A percentile compares a stretch with the other conserved stretches of the same genome.
Evolutionary conservation across 2,888 invertebrate genomes (phyloP).

Genomic region (Antitype chi): DNA sequence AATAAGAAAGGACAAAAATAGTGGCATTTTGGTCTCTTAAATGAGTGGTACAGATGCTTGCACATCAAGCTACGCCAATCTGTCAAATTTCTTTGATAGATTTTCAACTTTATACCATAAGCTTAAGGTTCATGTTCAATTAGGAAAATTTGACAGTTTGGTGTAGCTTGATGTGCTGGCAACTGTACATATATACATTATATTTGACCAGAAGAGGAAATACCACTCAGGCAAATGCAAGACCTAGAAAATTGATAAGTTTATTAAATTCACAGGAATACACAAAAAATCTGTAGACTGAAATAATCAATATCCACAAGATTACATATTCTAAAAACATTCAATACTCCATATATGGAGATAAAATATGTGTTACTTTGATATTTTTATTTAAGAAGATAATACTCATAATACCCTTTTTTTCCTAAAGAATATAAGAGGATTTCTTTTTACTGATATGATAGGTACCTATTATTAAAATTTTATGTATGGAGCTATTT

Average conservation of each 20-base stretch:
- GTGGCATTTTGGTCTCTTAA: conserved; percentile 37
- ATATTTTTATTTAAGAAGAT: conserved; percentile 17
- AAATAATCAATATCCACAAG: conserved; percentile 27
- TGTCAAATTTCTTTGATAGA: too few relatives aligned
- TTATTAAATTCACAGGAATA: conserved; percentile 22
- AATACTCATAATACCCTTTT: conserved; percentile 15
- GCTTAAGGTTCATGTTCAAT: too few relatives aligned
- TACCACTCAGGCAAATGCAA: conserved; percentile 32
- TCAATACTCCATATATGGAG: conserved; percentile 5
- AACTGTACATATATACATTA: too few relatives aligned
- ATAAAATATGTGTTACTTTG: neutral
- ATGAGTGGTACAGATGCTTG: conserved; percentile 6
- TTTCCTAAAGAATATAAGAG: conserved; percentile 17
- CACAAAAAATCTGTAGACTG: conserved; percentile 8
- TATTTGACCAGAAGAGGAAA: conserved; percentile 26
- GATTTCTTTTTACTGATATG: conserved; percentile 15
- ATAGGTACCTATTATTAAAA: conserved; percentile 14
- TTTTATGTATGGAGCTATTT: conserved; percentile 17
- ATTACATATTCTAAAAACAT: conserved; percentile 24
- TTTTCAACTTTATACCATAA: too few relatives aligned
- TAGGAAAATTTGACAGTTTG: too few relatives aligned
- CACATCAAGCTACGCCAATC: too few relatives aligned
- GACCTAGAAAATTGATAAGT: conserved; percentile 8
- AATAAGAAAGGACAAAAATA: conserved; percentile 56
- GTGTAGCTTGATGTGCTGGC: too few relatives aligned